Evolutionary conservation across 2,113 vertebrate species (phyloP).

Genomic region (Neofelis nebulosa): DNA sequence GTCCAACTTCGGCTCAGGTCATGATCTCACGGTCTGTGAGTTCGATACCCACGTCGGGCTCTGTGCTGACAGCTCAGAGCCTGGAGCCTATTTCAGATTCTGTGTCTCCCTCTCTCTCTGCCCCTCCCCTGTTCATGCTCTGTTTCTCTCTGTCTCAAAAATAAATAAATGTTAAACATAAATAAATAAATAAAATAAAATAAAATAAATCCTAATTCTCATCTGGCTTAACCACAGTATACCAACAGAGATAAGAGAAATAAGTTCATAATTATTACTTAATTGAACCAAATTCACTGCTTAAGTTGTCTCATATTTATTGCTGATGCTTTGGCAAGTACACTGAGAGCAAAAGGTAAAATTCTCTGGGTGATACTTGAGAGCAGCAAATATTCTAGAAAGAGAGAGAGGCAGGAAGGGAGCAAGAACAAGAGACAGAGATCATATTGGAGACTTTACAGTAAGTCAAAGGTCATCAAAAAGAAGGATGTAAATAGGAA

Average conservation of each 20-base stretch:
- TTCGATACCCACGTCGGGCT: too few relatives aligned
- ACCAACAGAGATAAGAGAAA: not conserved
- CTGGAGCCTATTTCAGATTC: too few relatives aligned
- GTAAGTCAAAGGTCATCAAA: not conserved
- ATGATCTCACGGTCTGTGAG: too few relatives aligned
- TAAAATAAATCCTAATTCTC: not conserved
- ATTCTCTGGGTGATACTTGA: not conserved
- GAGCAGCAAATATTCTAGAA: not conserved
- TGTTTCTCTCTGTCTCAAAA: too few relatives aligned
- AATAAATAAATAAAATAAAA: too few relatives aligned
- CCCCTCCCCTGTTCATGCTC: too few relatives aligned
- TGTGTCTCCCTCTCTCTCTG: too few relatives aligned
- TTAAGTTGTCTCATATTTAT: not conserved
- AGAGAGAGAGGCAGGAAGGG: not conserved
- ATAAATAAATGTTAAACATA: too few relatives aligned
- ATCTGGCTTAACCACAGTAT: not conserved
- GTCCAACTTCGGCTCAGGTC: too few relatives aligned
- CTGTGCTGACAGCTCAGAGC: too few relatives aligned
- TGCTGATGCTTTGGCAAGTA: not conserved
- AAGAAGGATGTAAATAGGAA: not conserved
- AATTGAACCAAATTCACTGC: not conserved
- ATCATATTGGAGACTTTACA: not conserved
- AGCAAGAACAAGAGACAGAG: not conserved
- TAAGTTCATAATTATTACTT: not conserved
- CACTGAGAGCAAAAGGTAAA: not conserved